A percentile compares a stretch with the other conserved stretches of the same genome.
Conservation (phyloP, 2,113 vertebrate species). For the Geococcyx californianus region DNA sequence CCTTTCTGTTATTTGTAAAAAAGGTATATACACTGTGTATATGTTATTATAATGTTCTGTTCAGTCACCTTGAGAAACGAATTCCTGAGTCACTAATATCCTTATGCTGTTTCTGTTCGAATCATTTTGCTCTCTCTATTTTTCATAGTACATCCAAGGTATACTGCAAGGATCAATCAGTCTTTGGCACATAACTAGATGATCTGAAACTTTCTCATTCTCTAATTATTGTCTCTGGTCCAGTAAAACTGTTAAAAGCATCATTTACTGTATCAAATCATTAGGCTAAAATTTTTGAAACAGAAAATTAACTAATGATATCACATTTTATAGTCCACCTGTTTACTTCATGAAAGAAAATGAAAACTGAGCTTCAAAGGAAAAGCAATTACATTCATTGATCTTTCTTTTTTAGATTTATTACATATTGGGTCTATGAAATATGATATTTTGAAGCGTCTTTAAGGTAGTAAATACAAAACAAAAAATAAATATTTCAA, state of each 20-base stretch:
- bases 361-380: background rate
- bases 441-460: background rate
- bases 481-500: background rate
- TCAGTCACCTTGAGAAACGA: background rate
- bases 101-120: background rate
- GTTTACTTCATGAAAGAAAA: background rate
- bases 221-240: background rate
- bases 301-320: background rate
- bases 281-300: background rate
- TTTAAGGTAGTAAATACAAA: background rate
- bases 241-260: background rate
- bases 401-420: background rate
- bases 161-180: background rate
- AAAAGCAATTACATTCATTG: background rate
- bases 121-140: background rate
- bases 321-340: background rate
- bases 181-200: background rate
- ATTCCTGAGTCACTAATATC: background rate
- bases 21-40: background rate
- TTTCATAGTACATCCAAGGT: background rate
- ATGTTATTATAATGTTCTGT: background rate
- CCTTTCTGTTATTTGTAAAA: background rate
- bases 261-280: background rate
- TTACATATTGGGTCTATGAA: background rate
- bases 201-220: background rate